These are phyloP conservation scores for Aurelia sp. DNA, from an alignment of 30 jellyfish, hydroid and myxozoan species.

Conservation along the genomic window DNA sequence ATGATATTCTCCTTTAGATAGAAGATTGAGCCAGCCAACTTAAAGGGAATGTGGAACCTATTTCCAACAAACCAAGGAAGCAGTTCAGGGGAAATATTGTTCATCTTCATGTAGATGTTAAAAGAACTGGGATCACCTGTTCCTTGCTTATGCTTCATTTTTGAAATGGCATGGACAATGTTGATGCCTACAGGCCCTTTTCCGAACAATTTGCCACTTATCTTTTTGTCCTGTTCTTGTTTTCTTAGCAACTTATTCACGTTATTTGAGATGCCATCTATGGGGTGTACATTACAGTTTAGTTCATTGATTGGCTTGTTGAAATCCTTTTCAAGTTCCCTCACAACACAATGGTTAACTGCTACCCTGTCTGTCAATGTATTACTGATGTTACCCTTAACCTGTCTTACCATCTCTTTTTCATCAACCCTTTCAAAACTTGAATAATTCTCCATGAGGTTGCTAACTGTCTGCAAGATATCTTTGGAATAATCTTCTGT, in stretches of 20 bases:
- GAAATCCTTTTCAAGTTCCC: too few species aligned
- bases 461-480: constrained; percentile 12
- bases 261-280: too few species aligned
- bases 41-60: not conserved
- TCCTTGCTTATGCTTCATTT: too few species aligned
- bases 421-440: not conserved
- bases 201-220: too few species aligned
- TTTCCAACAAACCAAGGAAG: constrained; percentile 3
- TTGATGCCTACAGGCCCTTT: too few species aligned
- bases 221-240: not conserved
- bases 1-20: too few species aligned
- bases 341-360: constrained; percentile 30
- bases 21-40: too few species aligned
- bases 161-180: too few species aligned
- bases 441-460: constrained; percentile 10
- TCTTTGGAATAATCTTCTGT: constrained; percentile 7
- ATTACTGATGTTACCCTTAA: not conserved
- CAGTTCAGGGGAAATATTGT: constrained; percentile 22
- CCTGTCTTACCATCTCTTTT: not conserved
- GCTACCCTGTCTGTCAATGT: constrained; percentile 50
- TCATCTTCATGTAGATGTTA: not conserved
- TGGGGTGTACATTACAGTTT: too few species aligned
- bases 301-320: too few species aligned
- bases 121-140: not conserved
- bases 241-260: not conserved